Evolutionary conservation across 2,797 vertebrate genomes (phyloP).

Genomic region (Cuniculus paca): DNA sequence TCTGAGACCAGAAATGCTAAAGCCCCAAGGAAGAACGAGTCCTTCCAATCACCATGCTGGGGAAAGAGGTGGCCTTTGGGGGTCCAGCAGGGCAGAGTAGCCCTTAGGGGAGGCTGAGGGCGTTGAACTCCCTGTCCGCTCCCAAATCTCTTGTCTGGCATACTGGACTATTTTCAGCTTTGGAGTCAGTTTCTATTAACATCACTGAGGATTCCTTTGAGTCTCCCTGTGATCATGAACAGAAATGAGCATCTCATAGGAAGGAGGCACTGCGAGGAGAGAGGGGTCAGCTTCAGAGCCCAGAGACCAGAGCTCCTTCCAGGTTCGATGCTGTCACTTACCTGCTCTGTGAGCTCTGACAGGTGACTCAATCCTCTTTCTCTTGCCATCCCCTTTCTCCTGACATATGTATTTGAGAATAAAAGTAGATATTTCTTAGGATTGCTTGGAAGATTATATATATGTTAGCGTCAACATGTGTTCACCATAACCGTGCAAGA

Average conservation of each 20-base stretch:
- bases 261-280: background rate
- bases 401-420: background rate
- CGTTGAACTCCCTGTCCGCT: background rate
- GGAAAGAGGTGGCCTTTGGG: constrained; percentile 7
- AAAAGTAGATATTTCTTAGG: background rate
- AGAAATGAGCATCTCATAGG: constrained; percentile 5
- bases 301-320: background rate
- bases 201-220: constrained; percentile 33
- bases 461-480: background rate
- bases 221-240: constrained; percentile 1
- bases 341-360: background rate
- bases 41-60: background rate
- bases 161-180: constrained; percentile 59
- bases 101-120: background rate
- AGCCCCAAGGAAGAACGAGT: background rate
- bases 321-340: background rate
- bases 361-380: background rate
- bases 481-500: background rate
- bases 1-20: background rate
- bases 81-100: background rate
- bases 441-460: background rate
- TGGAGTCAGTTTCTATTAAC: constrained; percentile 62
- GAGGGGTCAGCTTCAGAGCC: background rate
- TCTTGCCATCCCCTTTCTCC: background rate
- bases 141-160: background rate